Evolutionary conservation across 37 sponge, comb jelly and placozoan species (phyloP).

Genomic region (Bolinopsis microptera): DNA sequence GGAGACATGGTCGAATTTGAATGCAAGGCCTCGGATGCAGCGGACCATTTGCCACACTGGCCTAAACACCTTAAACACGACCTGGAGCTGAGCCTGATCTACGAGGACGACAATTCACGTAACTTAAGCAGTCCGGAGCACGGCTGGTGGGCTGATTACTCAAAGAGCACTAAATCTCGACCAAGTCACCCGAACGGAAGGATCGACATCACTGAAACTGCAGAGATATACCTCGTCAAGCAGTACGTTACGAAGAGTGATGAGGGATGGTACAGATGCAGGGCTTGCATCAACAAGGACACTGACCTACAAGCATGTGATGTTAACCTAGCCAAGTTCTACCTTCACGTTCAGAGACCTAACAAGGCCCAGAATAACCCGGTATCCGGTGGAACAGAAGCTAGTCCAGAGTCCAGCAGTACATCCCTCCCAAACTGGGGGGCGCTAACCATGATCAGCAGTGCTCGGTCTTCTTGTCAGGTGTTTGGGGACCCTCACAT

Average conservation of each 20-base stretch:
- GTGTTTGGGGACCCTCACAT: not conserved
- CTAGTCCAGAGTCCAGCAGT: too few species aligned
- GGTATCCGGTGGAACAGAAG: too few species aligned
- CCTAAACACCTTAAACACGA: not conserved
- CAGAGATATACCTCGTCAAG: not conserved
- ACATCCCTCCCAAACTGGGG: too few species aligned
- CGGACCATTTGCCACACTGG: not conserved
- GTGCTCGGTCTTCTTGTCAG: too few species aligned
- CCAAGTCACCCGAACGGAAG: not conserved
- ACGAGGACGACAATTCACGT: not conserved
- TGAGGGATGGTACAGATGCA: not conserved
- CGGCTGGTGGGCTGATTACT: not conserved
- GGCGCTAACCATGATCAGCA: too few species aligned
- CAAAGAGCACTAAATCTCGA: not conserved
- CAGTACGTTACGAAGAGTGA: not conserved
- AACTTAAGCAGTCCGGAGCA: not conserved
- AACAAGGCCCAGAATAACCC: not conserved
- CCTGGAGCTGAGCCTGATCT: not conserved
- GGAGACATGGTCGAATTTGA: not conserved
- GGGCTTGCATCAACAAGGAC: not conserved
- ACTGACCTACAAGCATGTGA: not conserved
- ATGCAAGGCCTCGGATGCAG: not conserved
- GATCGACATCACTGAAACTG: not conserved
- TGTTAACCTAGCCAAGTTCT: not conserved
- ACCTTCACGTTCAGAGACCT: not conserved